phyloP scores from a whole-genome alignment of 1,140 invertebrate species.

The Notospermus geniculatus region DNA sequence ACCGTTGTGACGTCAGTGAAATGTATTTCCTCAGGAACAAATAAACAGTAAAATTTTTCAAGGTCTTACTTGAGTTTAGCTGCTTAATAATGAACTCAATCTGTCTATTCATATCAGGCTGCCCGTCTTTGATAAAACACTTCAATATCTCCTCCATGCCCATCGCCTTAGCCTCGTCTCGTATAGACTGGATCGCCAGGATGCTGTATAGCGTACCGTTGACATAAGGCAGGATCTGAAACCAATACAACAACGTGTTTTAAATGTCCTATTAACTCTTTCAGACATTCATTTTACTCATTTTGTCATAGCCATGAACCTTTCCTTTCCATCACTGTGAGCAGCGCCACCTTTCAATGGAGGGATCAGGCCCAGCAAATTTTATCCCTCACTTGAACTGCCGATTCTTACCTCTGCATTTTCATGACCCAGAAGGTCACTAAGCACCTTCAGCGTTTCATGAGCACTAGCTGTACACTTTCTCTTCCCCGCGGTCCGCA shows the following conservation, averaged over 20 bases:
- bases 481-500: constrained; percentile 59
- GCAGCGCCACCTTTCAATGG: too few relatives aligned
- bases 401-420: constrained; percentile 52
- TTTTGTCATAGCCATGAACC: too few relatives aligned
- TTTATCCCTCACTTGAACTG: too few relatives aligned
- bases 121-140: constrained; percentile 56
- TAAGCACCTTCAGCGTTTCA: constrained; percentile 51
- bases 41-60: too few relatives aligned
- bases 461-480: constrained; percentile 41
- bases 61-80: constrained; percentile 48
- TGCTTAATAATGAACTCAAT: constrained; percentile 60
- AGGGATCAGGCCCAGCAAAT: too few relatives aligned
- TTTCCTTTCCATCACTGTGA: too few relatives aligned
- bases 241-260: too few relatives aligned
- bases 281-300: too few relatives aligned
- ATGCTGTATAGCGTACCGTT: constrained; percentile 65
- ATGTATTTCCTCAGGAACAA: too few relatives aligned
- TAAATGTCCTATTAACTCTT: too few relatives aligned
- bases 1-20: too few relatives aligned
- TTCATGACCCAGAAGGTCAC: constrained; percentile 55
- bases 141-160: constrained; percentile 57
- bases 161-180: constrained; percentile 60
- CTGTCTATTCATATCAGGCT: constrained; percentile 55
- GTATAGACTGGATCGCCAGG: constrained; percentile 59
- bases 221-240: constrained; percentile 62